Base-by-base conservation (phyloP, 2,888 invertebrate genomes). In the Baronia brevicornis region DNA sequence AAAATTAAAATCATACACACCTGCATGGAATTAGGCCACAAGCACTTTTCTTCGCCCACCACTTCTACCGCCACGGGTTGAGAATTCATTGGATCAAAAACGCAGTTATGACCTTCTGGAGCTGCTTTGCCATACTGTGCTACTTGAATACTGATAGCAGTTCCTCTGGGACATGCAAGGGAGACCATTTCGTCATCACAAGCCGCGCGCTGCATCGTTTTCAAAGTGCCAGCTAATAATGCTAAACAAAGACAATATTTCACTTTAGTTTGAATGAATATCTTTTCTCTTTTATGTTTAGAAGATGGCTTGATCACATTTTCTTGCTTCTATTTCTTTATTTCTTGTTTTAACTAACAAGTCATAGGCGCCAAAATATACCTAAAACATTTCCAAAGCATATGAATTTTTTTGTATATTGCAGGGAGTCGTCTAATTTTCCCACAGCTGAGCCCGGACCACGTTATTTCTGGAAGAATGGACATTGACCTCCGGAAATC, bases 101-200 rank as follows among this genome's bases (percentile, higher is more conserved):
- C 41, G 33, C 82, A 82, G 2, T 59, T 68, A 31, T 71, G 67
- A 1, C 71, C 74, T 9, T 79, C 75, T 0, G 64, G 58, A 1
- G 62, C 52, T 1, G 87, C 87, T 48, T 90, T 90, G 13, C 95
- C 95, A 60, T 95, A 96, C 60, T 93, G 93, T 5, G 96, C 96
- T 46, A 93, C 86, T 40, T 94, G 92, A 43, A 97, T 92, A 51
- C 91, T 91, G 64, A 98, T 95, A 51, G 93, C 91, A n/a, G 97
- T 97, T 26, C 94, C 93, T 22, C 89, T 85, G n/a, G 97, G 96
- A 77, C 98, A 98, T 48, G 90, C 89, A 39, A 97, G 85, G 24
- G 90, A 88, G 56, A 97, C 90, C 54, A 88, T 86, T 60, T 96
- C 92, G 31, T 94, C 93, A 67, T 97, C 95, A 77, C 98, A 98